These are phyloP conservation scores for Lepidurus apus DNA, from an alignment of 1,140 invertebrate genomes.

Conservation along the genomic window DNA sequence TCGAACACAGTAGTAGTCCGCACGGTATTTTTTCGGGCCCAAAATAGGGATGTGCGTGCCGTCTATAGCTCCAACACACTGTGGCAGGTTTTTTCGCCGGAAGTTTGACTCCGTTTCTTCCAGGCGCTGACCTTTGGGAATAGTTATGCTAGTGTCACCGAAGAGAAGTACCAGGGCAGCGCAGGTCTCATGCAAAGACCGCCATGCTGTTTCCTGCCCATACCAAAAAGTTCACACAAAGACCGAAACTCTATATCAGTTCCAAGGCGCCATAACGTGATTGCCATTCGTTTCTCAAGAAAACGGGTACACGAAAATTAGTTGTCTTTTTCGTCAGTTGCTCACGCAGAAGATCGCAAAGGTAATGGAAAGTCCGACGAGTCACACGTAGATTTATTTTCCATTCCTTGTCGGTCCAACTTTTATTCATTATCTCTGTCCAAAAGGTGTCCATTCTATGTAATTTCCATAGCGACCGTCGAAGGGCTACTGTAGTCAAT, in stretches of 20 bases:
- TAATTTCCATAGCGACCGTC: too few relatives aligned
- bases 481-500: too few relatives aligned
- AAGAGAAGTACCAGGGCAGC: neutral
- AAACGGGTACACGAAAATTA: neutral
- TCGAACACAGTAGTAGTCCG: too few relatives aligned
- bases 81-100: neutral
- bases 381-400: neutral
- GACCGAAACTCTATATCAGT: neutral
- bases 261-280: conserved; percentile 4
- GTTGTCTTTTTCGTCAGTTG: neutral
- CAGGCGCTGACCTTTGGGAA: neutral
- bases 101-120: conserved; percentile 5
- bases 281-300: neutral
- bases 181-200: neutral
- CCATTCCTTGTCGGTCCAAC: neutral
- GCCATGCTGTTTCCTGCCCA: neutral
- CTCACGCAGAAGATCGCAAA: neutral
- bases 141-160: neutral
- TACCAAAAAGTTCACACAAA: neutral
- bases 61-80: neutral
- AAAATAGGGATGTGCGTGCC: too few relatives aligned
- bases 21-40: too few relatives aligned
- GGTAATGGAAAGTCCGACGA: neutral
- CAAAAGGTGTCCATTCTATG: neutral
- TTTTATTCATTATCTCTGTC: neutral